Conservation (phyloP, 2,888 invertebrate species). For the Scelioninae gen. 2 region DNA sequence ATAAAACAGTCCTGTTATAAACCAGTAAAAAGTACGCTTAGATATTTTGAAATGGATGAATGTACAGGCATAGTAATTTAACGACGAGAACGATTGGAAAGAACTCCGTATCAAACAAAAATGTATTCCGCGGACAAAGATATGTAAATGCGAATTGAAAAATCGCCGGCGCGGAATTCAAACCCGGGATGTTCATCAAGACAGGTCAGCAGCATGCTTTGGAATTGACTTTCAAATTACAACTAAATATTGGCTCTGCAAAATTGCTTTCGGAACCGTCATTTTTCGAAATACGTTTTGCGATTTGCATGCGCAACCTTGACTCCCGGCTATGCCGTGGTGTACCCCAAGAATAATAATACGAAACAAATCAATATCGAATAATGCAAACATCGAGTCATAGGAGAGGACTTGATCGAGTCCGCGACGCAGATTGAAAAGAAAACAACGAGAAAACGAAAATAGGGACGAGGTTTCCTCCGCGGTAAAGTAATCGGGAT, state of each 20-base stretch:
- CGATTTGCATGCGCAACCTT: slow-evolving; percentile 16
- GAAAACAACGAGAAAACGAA: slow-evolving; percentile 7
- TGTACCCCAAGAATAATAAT: slow-evolving; percentile 33
- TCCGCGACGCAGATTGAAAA: slow-evolving; percentile 51
- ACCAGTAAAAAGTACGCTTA: too few species aligned
- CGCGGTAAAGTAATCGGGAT: slow-evolving; percentile 61
- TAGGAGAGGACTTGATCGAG: slow-evolving; percentile 49
- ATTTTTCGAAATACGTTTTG: slow-evolving; percentile 13
- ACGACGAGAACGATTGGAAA: too few species aligned
- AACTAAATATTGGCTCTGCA: slow-evolving; percentile 41
- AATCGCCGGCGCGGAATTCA: too few species aligned
- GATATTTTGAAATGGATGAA: too few species aligned
- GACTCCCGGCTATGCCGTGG: slow-evolving; percentile 18
- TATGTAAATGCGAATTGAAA: too few species aligned
- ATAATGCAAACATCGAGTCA: slow-evolving; percentile 46
- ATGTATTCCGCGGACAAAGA: too few species aligned
- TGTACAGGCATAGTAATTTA: too few species aligned
- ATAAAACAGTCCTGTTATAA: too few species aligned
- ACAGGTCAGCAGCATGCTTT: too few species aligned
- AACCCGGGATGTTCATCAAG: too few species aligned
- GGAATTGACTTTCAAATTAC: slow-evolving; percentile 39
- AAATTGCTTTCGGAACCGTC: slow-evolving; percentile 21
- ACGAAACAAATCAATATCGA: slow-evolving; percentile 49
- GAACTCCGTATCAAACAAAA: too few species aligned
- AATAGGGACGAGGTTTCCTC: slow-evolving; percentile 59